Conservation (phyloP, 2,113 vertebrate genomes). For the Hipposideros armiger region DNA sequence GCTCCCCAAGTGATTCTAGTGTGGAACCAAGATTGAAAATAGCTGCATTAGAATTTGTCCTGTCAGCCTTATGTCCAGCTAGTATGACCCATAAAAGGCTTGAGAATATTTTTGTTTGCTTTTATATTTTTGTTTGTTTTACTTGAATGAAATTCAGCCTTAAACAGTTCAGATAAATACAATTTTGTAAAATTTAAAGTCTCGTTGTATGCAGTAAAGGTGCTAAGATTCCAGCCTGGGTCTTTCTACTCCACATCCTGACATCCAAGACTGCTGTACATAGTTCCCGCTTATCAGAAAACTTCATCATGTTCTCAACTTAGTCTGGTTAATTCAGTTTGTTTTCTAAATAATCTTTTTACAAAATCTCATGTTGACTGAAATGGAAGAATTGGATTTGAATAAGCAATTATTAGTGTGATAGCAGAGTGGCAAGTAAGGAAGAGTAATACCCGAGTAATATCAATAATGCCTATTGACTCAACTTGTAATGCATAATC, state of each 20-base stretch:
- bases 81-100: background rate
- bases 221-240: background rate
- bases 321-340: background rate
- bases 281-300: background rate
- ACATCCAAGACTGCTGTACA: background rate
- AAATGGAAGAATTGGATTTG: constrained; percentile 43
- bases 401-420: background rate
- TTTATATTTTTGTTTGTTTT: background rate
- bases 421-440: background rate
- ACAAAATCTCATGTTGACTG: background rate
- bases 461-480: background rate
- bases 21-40: background rate
- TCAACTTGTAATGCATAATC: background rate
- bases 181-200: background rate
- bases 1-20: background rate
- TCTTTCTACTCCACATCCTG: background rate
- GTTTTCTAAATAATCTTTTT: background rate
- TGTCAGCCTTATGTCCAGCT: background rate
- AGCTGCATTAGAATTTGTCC: constrained; percentile 14
- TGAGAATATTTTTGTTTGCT: background rate
- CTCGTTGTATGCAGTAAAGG: background rate
- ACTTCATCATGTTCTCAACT: background rate
- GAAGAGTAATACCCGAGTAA: background rate
- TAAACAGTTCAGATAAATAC: background rate
- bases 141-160: background rate